Base-by-base conservation (phyloP, 64 coral and sea anemone genomes). In the Acropora tenuis region DNA sequence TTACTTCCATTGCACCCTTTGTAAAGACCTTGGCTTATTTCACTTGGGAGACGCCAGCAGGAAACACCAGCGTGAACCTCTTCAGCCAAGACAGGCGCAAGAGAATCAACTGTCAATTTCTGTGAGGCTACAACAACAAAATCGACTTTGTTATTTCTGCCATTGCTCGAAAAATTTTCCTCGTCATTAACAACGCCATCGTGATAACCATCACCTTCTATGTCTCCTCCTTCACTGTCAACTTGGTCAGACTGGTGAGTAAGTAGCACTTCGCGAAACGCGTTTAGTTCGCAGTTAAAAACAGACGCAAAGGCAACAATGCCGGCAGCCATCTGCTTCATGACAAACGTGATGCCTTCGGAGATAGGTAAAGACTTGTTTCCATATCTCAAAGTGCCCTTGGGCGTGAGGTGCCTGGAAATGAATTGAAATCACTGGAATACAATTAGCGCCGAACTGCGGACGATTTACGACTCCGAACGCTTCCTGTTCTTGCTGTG, bases 1-100 rank as follows among this genome's bases (percentile, higher is more conserved):
- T 95, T 95, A 58, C 89, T 95, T 3, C 89, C 94, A 67, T 95
- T 95, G 16, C 69, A 47, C 18, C 89, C 89, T 83, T 95, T 91
- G 84, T 88, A 91, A 12, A 5, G 20, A 13, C 88, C 82, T 58
- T 95, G 84, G 42, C 94, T 91, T 2, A 80, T 19, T 1, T 55
- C 19, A 58, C 8, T 16, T 2, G 94, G 89, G 74, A 90, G 74
- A 3, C 20, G 75, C 94, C 94, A 95, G 15, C 83, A 43, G 40
- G 79, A 30, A 59, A 88, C 11, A 44, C 20, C 47, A 87, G 80
- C 12, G 0, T 40, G 0, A 4, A 94, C 15, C n/a, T 6, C 55
- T 0, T 81, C 71, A 68, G 92, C 67, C 8, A 11, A 18, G 69
- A 94, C 30, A 30, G 30, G 30, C 30, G 30, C 30, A 30, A 30